Conservation (phyloP, 92 coral and sea anemone genomes). For the Epizoanthus stellaris region DNA sequence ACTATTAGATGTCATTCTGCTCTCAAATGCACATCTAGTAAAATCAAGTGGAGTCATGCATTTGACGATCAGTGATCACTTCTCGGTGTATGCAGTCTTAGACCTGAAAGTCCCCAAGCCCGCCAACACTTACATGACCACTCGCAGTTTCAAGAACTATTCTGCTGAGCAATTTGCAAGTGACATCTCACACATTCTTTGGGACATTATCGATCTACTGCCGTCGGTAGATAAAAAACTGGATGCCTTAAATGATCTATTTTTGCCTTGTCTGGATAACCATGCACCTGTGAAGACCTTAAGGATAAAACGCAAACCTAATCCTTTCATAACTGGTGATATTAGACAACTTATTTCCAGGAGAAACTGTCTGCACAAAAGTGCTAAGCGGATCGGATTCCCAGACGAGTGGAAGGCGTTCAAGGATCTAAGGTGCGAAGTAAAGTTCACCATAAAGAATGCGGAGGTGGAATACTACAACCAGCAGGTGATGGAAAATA, state of each 20-base stretch:
- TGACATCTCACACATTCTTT: slow-evolving; percentile 40
- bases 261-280: slow-evolving; percentile 26
- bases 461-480: slow-evolving; percentile 53
- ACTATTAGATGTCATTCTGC: slow-evolving; percentile 28
- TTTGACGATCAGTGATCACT: slow-evolving; percentile 42
- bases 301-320: slow-evolving; percentile 16
- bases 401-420: slow-evolving; percentile 51
- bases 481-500: slow-evolving; percentile 45
- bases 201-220: slow-evolving; percentile 24
- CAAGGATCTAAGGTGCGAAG: slow-evolving; percentile 28
- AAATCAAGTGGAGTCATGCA: slow-evolving; percentile 33
- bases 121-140: slow-evolving; percentile 32
- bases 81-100: slow-evolving; percentile 11
- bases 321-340: slow-evolving; percentile 6
- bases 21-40: slow-evolving; percentile 22
- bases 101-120: slow-evolving; percentile 32
- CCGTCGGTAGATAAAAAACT: slow-evolving; percentile 20
- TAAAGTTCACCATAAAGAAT: slow-evolving; percentile 36
- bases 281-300: slow-evolving; percentile 49
- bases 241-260: slow-evolving; percentile 37
- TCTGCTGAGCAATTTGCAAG: slow-evolving; percentile 20
- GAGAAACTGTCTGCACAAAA: slow-evolving; percentile 42
- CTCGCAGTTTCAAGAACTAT: slow-evolving; percentile 44
- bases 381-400: slow-evolving; percentile 33
- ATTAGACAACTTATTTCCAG: not conserved